A percentile compares a stretch with the other conserved stretches of the same genome.
These are phyloP conservation scores for Ceratosolen solmsi DNA, from an alignment of 1,140 invertebrate genomes.

Conservation along the genomic window DNA sequence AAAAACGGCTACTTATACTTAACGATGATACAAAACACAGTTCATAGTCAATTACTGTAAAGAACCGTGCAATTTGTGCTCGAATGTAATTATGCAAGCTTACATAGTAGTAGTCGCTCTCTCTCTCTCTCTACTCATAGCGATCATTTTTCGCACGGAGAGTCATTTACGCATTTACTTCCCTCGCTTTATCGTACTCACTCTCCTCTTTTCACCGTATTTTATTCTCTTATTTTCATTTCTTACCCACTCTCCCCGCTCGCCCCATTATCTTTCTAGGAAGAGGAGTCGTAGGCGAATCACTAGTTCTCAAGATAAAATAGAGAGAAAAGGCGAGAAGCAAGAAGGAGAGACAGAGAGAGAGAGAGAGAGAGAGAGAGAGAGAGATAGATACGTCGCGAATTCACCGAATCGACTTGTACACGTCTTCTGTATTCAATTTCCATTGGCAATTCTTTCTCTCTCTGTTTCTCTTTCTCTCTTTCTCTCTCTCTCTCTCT, in stretches of 20 bases:
- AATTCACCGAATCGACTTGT: constrained; percentile 32
- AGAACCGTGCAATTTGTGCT: neutral
- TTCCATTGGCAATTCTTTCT: neutral
- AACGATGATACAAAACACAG: neutral
- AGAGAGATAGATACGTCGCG: neutral
- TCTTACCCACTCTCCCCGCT: too few species aligned
- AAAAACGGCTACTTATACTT: neutral
- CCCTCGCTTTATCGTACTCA: neutral
- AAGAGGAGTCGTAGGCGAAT: constrained; percentile 29
- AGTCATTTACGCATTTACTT: neutral
- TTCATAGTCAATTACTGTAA: neutral
- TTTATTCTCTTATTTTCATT: neutral
- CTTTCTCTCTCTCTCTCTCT: neutral
- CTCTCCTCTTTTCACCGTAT: neutral
- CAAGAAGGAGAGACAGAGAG: neutral
- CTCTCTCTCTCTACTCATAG: neutral
- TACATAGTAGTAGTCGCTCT: neutral
- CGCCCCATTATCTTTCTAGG: constrained; percentile 24
- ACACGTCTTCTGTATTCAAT: constrained; percentile 3
- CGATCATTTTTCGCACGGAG: neutral
- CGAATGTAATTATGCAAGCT: neutral
- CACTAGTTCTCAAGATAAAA: neutral
- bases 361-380: neutral
- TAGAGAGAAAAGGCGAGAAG: neutral
- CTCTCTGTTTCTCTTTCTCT: neutral